Base-by-base conservation (phyloP, 2,797 vertebrate species). In the Sphenopsis melanotis region DNA sequence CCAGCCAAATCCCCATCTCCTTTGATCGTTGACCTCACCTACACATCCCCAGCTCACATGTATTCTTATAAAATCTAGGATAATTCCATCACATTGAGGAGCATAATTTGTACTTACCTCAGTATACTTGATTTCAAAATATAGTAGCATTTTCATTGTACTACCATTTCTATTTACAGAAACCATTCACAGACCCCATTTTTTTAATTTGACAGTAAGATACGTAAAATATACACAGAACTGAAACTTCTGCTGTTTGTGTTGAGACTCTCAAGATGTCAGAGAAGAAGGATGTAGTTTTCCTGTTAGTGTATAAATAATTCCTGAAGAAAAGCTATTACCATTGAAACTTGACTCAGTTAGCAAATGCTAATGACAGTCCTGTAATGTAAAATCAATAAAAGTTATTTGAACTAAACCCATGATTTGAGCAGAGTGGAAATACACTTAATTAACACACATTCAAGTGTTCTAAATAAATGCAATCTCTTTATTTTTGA, bases 331-430 rank as follows among this genome's bases (percentile, higher is more conserved):
- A 87, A 91, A 89, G 69, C 75, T 87, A 59, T 91, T 84, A 55
- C 49, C 24, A 16, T 83, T 1, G 2, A 77, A 89, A 70, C 61
- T 57, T 80, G 81, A 85, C 49, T 89, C 61, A 29, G 77, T 83
- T 89, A 87, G 81, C 72, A 78, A 90, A 80, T 74, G 69, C 49
- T 91, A 93, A 95, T 87, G 76, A 87, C 64, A 83, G 66, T 65
- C 21, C 80, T 78, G 57, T 78, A 92, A 87, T 87, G 50, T 56
- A 89, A 89, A 95, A 93, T 93, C 87, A 88, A 86, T 95, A 85
- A 60, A 61, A 47, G 36, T 60, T 91, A 75, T 75, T 93, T 95
- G 65, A 94, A 81, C 55, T 69, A 63, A 86, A 55, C 15, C 46
- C 53, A 47, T 91, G 46, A 89, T 85, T 93, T 90, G 27, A 89